These are phyloP conservation scores for Varroa destructor DNA, from an alignment of 1,140 invertebrate genomes.

Conservation along the genomic window DNA sequence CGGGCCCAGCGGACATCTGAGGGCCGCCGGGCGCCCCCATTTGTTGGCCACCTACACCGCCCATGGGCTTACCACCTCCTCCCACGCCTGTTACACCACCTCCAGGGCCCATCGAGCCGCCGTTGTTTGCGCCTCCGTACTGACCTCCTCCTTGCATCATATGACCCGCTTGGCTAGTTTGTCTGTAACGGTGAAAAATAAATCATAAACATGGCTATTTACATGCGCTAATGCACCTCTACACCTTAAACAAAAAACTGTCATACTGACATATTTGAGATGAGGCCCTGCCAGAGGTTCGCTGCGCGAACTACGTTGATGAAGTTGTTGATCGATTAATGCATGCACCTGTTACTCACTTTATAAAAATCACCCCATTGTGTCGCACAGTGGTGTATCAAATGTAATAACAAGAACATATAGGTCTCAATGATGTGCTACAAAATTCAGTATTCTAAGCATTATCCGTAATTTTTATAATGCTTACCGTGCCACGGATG, in stretches of 20 bases:
- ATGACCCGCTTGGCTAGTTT: conserved; percentile 28
- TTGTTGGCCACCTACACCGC: conserved; percentile 6
- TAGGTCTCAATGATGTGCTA: too few species aligned
- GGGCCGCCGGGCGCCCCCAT: conserved; percentile 32
- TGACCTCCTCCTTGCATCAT: conserved; percentile 30
- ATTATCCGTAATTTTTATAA: conserved; percentile 29
- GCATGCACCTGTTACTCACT: too few species aligned
- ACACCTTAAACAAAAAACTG: too few species aligned
- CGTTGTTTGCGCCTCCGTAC: conserved; percentile 19
- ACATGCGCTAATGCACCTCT: too few species aligned
- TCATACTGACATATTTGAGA: too few species aligned
- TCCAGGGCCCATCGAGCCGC: conserved; percentile 21
- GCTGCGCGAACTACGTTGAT: too few species aligned
- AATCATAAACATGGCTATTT: background rate
- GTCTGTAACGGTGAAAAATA: conserved; percentile 2
- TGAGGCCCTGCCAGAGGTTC: too few species aligned
- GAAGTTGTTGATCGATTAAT: too few species aligned
- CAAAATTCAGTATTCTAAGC: too few species aligned
- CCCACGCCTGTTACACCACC: conserved; percentile 5
- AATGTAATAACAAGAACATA: too few species aligned
- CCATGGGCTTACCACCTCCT: conserved; percentile 20
- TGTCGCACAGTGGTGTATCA: too few species aligned
- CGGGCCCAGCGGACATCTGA: conserved; percentile 42
- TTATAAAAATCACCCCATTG: too few species aligned
- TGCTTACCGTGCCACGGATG: conserved; percentile 71